A percentile compares a stretch with the other conserved stretches of the same genome.
These are phyloP conservation scores for Sebastes jordani DNA, from an alignment of 2,797 vertebrate species.

Conservation along the genomic window DNA sequence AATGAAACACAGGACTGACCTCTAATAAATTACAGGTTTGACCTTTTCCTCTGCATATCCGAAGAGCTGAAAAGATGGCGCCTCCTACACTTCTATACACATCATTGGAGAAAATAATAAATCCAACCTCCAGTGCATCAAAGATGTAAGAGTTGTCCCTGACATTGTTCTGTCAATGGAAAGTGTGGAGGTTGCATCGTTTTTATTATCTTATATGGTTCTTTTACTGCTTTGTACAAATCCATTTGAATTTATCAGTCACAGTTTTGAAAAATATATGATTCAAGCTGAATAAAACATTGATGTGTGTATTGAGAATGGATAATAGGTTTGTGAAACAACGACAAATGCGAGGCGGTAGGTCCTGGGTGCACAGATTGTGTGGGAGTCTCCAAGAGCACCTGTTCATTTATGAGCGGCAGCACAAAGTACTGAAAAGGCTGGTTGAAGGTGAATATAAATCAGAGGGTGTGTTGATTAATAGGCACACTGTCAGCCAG, in stretches of 20 bases:
- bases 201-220: neutral
- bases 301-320: neutral
- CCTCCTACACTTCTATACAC: neutral
- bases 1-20: slow-evolving; percentile 1
- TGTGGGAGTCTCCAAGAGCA: neutral
- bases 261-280: neutral
- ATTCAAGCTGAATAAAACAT: neutral
- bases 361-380: neutral
- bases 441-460: neutral
- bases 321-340: neutral
- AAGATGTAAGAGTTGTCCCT: neutral
- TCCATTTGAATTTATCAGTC: neutral
- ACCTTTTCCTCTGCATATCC: slow-evolving; percentile 12
- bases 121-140: neutral
- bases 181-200: neutral
- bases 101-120: neutral
- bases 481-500: neutral
- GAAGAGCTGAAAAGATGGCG: neutral
- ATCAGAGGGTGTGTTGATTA: neutral
- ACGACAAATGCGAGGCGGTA: neutral
- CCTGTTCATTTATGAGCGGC: neutral
- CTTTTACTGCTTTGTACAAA: neutral
- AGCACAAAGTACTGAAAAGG: neutral
- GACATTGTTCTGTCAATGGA: neutral
- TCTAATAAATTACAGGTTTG: slow-evolving; percentile 16